Conservation (phyloP, 2,113 vertebrate genomes). For the Nyctereutes procyonoides region DNA sequence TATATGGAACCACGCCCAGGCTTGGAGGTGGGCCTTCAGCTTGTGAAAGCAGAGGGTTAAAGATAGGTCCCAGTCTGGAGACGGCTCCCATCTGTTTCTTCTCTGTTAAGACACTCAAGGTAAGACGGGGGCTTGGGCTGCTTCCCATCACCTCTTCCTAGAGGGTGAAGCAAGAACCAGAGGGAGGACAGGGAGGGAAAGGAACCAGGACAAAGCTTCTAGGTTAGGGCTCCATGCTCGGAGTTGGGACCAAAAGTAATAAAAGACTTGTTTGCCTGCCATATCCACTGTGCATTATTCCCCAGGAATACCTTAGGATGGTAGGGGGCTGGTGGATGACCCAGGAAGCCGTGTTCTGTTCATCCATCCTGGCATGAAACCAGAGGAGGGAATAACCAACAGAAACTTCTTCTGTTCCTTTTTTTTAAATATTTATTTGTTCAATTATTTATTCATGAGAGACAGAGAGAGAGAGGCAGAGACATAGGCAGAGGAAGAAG, state of each 20-base stretch:
- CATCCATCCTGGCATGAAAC: neutral
- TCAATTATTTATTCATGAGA: too few relatives aligned
- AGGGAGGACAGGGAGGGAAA: neutral
- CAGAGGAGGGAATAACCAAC: neutral
- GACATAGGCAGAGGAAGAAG: too few relatives aligned
- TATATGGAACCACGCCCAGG: neutral
- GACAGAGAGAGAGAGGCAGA: too few relatives aligned
- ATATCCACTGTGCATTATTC: neutral
- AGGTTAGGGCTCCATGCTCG: neutral
- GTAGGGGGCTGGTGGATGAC: neutral
- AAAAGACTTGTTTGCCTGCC: neutral
- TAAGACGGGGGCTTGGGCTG: conserved; percentile 23
- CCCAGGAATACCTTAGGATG: neutral
- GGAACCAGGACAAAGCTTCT: neutral
- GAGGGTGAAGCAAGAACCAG: neutral
- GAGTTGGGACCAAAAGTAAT: neutral
- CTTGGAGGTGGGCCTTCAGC: neutral
- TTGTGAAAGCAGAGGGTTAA: neutral
- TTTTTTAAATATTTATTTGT: too few relatives aligned
- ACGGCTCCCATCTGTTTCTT: neutral
- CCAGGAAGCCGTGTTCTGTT: neutral
- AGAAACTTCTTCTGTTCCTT: neutral
- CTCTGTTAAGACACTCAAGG: conserved; percentile 53
- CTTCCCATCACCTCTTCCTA: neutral
- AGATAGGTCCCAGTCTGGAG: neutral